Conservation (phyloP, 2,888 invertebrate genomes). For the Arge pagana region DNA sequence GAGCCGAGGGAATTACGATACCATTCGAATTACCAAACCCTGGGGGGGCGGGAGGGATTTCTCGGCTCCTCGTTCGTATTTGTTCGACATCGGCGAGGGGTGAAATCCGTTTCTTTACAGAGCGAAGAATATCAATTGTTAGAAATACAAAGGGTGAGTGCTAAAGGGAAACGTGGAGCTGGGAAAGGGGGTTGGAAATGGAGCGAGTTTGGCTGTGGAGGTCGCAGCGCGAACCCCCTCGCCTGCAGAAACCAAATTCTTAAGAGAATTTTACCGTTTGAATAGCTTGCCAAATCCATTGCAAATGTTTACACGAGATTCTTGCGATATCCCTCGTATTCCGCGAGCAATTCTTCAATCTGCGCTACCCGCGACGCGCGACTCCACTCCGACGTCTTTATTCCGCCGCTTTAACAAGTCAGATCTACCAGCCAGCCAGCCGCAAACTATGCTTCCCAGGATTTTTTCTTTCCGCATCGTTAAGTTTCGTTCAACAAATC, state of each 20-base stretch:
- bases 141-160: constrained; percentile 55
- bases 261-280: constrained; percentile 60
- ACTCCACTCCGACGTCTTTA: no score
- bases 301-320: constrained; percentile 59
- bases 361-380: no score
- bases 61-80: constrained; percentile 51
- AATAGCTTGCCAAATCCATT: constrained; percentile 59
- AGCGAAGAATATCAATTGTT: constrained; percentile 59
- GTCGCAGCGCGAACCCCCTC: constrained; percentile 39
- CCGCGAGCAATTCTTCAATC: no score
- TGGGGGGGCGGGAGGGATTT: constrained; percentile 38
- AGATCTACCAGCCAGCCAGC: no score
- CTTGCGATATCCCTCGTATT: constrained; percentile 40
- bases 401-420: no score
- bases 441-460: no score
- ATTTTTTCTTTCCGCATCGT: no score
- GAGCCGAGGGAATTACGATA: constrained; percentile 12
- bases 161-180: constrained; percentile 34
- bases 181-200: constrained; percentile 30
- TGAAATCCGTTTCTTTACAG: constrained; percentile 57
- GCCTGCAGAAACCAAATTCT: constrained; percentile 57
- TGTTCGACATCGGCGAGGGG: constrained; percentile 51
- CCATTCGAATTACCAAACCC: constrained; percentile 19
- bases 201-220: constrained; percentile 31
- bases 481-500: no score